Conservation (phyloP, 1,140 invertebrate genomes). For the Aphaenogaster ashmeadi region DNA sequence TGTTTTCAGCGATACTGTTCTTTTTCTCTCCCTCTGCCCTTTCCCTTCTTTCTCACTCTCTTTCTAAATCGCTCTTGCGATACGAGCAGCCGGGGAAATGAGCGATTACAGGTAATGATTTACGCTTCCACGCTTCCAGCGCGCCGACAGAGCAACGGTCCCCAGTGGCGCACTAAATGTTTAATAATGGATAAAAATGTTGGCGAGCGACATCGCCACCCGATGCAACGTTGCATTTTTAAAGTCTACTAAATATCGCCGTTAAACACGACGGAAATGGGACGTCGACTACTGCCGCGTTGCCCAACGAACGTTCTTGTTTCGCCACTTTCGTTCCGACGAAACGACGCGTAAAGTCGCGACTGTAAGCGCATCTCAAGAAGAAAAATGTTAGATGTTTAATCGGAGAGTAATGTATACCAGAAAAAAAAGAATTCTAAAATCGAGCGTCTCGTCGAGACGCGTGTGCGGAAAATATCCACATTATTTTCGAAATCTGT, state of each 20-base stretch:
- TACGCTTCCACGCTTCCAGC: constrained; percentile 40
- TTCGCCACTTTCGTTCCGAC: not conserved
- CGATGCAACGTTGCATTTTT: constrained; percentile 49
- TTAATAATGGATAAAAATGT: constrained; percentile 57
- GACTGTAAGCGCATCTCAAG: not conserved
- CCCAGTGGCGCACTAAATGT: not conserved
- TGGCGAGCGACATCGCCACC: constrained; percentile 2
- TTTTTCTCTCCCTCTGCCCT: not conserved
- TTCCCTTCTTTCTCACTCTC: not conserved
- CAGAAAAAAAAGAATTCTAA: not conserved
- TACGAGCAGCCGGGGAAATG: not conserved
- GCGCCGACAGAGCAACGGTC: not conserved
- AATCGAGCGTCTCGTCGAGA: not conserved
- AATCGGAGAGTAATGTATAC: not conserved
- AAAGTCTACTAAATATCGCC: constrained; percentile 38
- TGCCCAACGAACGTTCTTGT: no score
- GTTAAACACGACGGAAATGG: constrained; percentile 36
- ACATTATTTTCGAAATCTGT: not conserved
- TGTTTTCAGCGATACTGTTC: not conserved
- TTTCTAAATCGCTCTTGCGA: not conserved
- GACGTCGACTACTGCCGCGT: not conserved
- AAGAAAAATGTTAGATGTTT: constrained; percentile 11
- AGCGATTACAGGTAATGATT: constrained; percentile 71
- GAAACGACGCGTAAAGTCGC: not conserved
- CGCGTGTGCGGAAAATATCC: not conserved